phyloP scores from a whole-genome alignment of 2,888 invertebrate species.

The Drosophila nr. perissopoda region DNA sequence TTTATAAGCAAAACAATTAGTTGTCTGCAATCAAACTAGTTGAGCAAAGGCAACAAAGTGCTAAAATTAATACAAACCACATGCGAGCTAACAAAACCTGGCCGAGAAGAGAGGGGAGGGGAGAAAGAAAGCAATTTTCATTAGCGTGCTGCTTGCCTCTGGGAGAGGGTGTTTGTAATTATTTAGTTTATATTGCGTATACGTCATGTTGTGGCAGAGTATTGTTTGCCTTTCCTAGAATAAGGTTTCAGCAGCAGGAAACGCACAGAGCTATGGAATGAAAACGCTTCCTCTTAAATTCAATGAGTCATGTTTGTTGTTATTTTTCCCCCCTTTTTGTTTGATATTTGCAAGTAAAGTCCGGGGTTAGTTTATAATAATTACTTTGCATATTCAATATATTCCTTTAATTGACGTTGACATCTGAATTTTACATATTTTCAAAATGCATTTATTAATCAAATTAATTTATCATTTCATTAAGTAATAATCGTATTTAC shows the following conservation, averaged over 20 bases:
- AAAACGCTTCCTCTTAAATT: slow-evolving; percentile 9
- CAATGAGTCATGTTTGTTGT: slow-evolving; percentile 39
- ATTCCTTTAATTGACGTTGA: neutral
- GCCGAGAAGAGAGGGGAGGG: neutral
- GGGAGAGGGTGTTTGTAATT: slow-evolving; percentile 55
- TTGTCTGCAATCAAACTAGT: slow-evolving; percentile 68
- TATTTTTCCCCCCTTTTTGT: neutral
- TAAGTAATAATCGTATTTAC: neutral
- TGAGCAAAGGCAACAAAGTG: slow-evolving; percentile 33
- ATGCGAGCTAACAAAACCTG: slow-evolving; percentile 3
- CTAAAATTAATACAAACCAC: slow-evolving; percentile 27
- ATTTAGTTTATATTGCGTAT: slow-evolving; percentile 69
- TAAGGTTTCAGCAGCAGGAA: neutral
- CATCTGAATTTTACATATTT: neutral
- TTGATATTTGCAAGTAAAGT: slow-evolving; percentile 9
- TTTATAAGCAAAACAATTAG: slow-evolving; percentile 80
- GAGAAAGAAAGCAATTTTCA: slow-evolving; percentile 68
- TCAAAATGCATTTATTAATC: neutral
- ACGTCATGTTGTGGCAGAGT: slow-evolving; percentile 57
- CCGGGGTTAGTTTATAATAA: neutral
- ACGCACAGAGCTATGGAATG: slow-evolving; percentile 14
- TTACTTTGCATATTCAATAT: neutral
- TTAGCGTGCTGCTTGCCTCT: slow-evolving; percentile 46
- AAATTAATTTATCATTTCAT: neutral
- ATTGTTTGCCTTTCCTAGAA: slow-evolving; percentile 30